These are phyloP conservation scores for Tenthredo scrophulariae DNA, from an alignment of 2,888 invertebrate genomes.

Conservation along the genomic window DNA sequence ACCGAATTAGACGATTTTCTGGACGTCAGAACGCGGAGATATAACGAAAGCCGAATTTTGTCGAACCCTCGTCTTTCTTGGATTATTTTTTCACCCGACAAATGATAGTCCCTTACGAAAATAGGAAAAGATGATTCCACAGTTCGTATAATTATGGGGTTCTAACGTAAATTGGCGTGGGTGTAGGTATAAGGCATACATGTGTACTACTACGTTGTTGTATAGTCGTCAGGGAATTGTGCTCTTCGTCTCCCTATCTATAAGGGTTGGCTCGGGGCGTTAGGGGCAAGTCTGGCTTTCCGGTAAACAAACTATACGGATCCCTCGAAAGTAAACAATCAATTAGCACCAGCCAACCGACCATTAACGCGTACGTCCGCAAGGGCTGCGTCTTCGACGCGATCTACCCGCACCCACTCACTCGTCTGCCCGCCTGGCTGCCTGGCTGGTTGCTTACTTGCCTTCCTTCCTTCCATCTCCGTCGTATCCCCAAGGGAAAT, in stretches of 20 bases:
- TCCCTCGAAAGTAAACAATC: slow-evolving; percentile 52
- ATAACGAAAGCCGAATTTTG: too few relatives aligned
- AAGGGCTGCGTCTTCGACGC: slow-evolving; percentile 59
- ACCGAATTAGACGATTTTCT: too few relatives aligned
- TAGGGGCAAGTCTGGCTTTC: slow-evolving; percentile 45
- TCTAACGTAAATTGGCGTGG: neutral
- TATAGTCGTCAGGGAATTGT: neutral
- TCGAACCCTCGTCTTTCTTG: too few relatives aligned
- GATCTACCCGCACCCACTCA: slow-evolving; percentile 51
- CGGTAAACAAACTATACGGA: slow-evolving; percentile 52
- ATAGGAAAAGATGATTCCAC: neutral
- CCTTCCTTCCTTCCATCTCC: slow-evolving; percentile 30
- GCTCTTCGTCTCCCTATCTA: neutral
- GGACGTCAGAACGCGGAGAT: too few relatives aligned
- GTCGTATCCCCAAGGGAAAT: slow-evolving; percentile 35
- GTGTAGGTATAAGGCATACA: neutral
- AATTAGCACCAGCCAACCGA: slow-evolving; percentile 47
- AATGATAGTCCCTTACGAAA: too few relatives aligned
- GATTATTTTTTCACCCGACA: too few relatives aligned
- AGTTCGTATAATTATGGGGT: neutral
- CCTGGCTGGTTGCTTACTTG: neutral
- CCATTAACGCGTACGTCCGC: slow-evolving; percentile 47
- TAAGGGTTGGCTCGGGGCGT: slow-evolving; percentile 17
- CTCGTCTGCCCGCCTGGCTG: slow-evolving; percentile 9
- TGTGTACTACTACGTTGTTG: neutral